Evolutionary conservation across 2,888 invertebrate species (phyloP), one percentile per base, ranked within the genome.

Genomic region (Alloplasta piceator): DNA sequence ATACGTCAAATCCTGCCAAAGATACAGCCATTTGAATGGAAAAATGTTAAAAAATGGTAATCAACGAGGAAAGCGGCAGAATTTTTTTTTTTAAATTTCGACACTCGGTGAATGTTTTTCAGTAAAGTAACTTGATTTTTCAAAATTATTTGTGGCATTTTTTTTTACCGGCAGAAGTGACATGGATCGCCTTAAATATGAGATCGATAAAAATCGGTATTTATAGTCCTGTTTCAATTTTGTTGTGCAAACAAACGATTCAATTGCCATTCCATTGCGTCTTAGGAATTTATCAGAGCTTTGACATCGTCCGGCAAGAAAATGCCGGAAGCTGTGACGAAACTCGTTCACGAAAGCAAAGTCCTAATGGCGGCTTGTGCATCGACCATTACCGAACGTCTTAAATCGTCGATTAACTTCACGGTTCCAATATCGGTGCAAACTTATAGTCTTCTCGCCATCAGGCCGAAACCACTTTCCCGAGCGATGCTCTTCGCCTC

Each of bases 401-500:
- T 93, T 41, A 93, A 93, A 85, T 56, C 87, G 91, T 92, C 94
- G 4, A 94, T 97, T 50, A 97, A 97, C 91, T 98, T 96, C 89
- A 97, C 98, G 0, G 92, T 93, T 38, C 95, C 97, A 0, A 94
- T 98, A 66, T 97, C 96, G 88, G 94, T 95, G 0, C 97, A 98
- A 89, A 94, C 95, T 0, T 97, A 98, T 87, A 94, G 96, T 0
- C 96, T 98, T 89, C 93, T 98, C 83, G 95, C 96, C 0, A 95
- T 97, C 0, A 94, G 96, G 38, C 98, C 98, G 0, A 93, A 95
- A 82, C 96, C 97, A 89, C 93, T 98, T 12, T 97, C 97, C 84
- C 94, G 98, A 84, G 97, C 96, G 0, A 93, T 98, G 82, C 92
- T 98, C 7, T 98, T 98, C 88, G 94, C 97, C 63, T 95, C 97